Base-by-base conservation (phyloP, 2,888 invertebrate species). In the Agapostemon virescens region DNA sequence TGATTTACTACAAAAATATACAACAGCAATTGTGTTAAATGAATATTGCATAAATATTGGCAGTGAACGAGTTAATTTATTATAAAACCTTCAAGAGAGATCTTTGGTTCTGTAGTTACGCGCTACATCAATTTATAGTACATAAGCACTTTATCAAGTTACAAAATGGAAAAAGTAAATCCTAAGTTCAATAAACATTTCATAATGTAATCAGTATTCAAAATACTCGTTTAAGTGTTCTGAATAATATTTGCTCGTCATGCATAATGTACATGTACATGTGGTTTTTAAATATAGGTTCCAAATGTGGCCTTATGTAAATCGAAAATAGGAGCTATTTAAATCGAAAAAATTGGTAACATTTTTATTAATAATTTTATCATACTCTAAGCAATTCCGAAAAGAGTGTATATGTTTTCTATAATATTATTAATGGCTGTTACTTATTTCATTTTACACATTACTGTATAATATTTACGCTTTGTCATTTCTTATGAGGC, bases 401-500 rank as follows among this genome's bases (percentile, higher is more conserved):
- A 84, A 85, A 88, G 82, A 86, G 85, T 83, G 83, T 84, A 82
- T 85, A 85, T 82, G 83, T 82, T 83, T 79, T 85, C 86, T 83
- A 86, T 85, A 85, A 55, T 73, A 80, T 84, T 67, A 79, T 83
- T 84, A 87, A 84, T 89, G 83, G 77, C 84, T 82, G 81, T 86
- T 88, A 89, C 84, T 89, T 83, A 85, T 87, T 86, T 87, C 87
- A 86, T 83, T 85, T 85, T 85, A 87, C 82, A 87, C 87, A 86
- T 85, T 87, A 82, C 86, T 87, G 85, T 89, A 88, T 88, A 89
- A 86, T 86, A 49, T 86, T 87, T 87, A 83, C 77, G 75, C 84
- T 88, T 86, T 86, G 74, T 88, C 84, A 81, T 85, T 86, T 85
- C 84, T 88, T 88, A 87, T 83, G 84, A 90, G 88, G 89, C 90